phyloP scores from a whole-genome alignment of 2,113 vertebrate species.

The Microcebus jonahi region DNA sequence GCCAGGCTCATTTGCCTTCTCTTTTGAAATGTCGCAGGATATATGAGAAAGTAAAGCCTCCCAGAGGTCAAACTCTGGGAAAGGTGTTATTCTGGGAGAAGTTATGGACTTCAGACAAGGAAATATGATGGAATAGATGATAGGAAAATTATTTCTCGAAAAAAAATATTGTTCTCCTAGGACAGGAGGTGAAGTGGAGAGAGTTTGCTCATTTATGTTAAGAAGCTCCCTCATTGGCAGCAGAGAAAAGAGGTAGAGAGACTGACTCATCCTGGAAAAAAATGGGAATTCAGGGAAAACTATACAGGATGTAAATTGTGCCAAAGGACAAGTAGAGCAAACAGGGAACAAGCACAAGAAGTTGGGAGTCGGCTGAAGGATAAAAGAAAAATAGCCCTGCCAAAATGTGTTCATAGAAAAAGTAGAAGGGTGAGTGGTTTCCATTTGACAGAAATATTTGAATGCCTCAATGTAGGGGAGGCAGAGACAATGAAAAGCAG shows the following conservation, averaged over 20 bases:
- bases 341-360: neutral
- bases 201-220: neutral
- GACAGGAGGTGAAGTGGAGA: accelerated
- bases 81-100: neutral
- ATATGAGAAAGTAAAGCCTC: neutral
- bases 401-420: neutral
- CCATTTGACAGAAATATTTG: neutral
- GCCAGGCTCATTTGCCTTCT: neutral
- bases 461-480: neutral
- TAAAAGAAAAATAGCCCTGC: neutral
- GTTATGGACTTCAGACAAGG: neutral
- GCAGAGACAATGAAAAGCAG: neutral
- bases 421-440: neutral
- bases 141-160: neutral
- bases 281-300: neutral
- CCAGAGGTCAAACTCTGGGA: neutral
- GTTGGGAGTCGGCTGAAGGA: neutral
- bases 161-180: neutral
- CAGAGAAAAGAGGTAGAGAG: neutral
- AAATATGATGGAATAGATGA: neutral
- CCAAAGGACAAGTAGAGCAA: neutral
- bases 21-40: neutral
- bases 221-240: neutral
- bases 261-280: neutral
- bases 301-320: neutral